Percentiles rank a stretch among this genome's conserved stretches.
Evolutionary conservation across 2,113 vertebrate genomes (phyloP).

Genomic region (Loxodonta africana): DNA sequence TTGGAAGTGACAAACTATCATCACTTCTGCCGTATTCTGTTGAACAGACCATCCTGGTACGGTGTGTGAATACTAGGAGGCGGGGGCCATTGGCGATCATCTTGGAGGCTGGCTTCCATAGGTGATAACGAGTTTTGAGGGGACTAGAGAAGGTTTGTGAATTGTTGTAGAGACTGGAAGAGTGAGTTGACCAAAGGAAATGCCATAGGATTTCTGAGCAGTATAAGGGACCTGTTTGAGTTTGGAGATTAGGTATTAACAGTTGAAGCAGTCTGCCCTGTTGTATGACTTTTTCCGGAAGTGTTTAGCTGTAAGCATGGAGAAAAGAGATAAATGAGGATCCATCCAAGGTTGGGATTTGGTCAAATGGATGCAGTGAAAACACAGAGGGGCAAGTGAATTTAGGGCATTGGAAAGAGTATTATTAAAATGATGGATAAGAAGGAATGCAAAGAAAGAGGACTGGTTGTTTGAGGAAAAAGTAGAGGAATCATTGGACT

Average conservation of each 20-base stretch:
- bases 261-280: neutral
- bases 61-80: neutral
- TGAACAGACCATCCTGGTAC: neutral
- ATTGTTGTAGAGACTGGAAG: neutral
- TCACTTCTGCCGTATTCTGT: neutral
- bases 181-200: neutral
- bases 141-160: conserved; percentile 28
- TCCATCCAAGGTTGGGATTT: neutral
- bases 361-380: neutral
- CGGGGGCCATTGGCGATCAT: neutral
- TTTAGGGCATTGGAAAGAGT: neutral
- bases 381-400: conserved; percentile 6
- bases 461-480: neutral
- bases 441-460: neutral
- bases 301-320: neutral
- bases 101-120: neutral
- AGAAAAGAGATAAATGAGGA: neutral
- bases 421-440: neutral
- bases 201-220: neutral
- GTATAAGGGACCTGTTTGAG: neutral
- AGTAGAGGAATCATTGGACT: neutral
- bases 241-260: conserved; percentile 1
- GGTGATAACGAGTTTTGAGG: conserved; percentile 19
- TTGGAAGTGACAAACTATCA: neutral
- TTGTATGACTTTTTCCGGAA: neutral